phyloP scores from a whole-genome alignment of 2,888 invertebrate species.

The Hirtodrosophila alboralis region DNA sequence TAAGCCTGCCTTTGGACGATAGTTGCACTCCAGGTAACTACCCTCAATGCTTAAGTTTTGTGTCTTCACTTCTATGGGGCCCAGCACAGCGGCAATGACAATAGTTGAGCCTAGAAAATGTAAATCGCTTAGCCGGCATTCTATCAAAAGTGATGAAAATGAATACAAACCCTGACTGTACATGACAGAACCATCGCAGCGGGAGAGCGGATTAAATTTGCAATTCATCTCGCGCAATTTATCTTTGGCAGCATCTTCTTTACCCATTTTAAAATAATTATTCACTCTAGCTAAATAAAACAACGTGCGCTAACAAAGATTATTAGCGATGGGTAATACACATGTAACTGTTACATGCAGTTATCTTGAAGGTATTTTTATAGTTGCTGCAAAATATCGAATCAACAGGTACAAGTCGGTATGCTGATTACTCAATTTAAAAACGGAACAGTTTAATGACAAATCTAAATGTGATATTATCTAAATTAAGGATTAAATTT shows the following conservation, averaged over 20 bases:
- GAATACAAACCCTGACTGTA: conserved; percentile 88
- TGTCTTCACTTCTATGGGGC: conserved; percentile 91
- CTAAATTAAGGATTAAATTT: too few species aligned
- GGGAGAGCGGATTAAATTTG: conserved; percentile 89
- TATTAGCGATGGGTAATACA: conserved; percentile 27
- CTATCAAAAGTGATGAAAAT: not conserved
- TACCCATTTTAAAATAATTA: conserved; percentile 39
- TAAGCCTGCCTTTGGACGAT: conserved; percentile 90
- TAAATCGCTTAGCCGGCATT: conserved; percentile 16
- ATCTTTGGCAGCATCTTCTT: conserved; percentile 26
- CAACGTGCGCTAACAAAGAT: conserved; percentile 54
- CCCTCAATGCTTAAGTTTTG: conserved; percentile 91
- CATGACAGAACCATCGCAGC: conserved; percentile 91
- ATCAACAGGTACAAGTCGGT: conserved; percentile 17
- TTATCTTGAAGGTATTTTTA: not conserved
- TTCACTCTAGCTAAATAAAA: conserved; percentile 3
- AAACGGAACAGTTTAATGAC: too few species aligned
- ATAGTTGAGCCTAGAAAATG: conserved; percentile 89
- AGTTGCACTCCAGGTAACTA: conserved; percentile 90
- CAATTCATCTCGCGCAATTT: conserved; percentile 86
- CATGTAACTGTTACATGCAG: conserved; percentile 11
- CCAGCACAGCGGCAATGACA: conserved; percentile 91
- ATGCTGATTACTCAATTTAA: not conserved
- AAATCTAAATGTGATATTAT: too few species aligned
- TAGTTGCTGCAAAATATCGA: conserved; percentile 7